Conservation (phyloP, 2,888 invertebrate genomes). For the Cephus pygmeus region DNA sequence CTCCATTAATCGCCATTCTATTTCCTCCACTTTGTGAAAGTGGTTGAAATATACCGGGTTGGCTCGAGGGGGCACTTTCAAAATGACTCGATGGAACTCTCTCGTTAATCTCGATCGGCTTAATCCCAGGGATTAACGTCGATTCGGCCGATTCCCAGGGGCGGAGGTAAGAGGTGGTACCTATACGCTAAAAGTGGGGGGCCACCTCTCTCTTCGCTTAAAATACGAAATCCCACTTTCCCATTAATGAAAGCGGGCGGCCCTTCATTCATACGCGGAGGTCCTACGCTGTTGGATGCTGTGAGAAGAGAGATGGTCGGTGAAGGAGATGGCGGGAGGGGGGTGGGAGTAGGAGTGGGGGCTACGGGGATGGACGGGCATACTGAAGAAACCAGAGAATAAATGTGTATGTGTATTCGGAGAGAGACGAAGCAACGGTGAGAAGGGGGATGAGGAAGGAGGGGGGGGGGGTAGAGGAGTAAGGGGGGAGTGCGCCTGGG, state of each 20-base stretch:
- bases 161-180: neutral
- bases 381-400: constrained; percentile 7
- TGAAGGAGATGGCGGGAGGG: neutral
- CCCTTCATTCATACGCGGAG: constrained; percentile 44
- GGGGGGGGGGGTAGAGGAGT: constrained; percentile 15
- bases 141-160: neutral
- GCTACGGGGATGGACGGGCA: constrained; percentile 12
- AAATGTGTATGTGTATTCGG: neutral
- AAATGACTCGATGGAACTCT: neutral
- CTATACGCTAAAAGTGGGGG: neutral
- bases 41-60: neutral
- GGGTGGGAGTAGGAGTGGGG: constrained; percentile 5
- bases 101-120: neutral
- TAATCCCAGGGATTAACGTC: neutral
- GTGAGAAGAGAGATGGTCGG: neutral
- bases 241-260: constrained; percentile 58
- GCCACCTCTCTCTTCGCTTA: constrained; percentile 43
- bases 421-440: constrained; percentile 15
- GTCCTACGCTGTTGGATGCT: constrained; percentile 26
- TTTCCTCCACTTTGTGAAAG: neutral
- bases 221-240: constrained; percentile 60
- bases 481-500: constrained; percentile 33
- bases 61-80: neutral
- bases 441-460: constrained; percentile 31
- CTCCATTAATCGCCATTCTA: neutral